These are phyloP conservation scores for Crocodylus rhombifer DNA, from an alignment of 2,797 vertebrate species.

Conservation along the genomic window DNA sequence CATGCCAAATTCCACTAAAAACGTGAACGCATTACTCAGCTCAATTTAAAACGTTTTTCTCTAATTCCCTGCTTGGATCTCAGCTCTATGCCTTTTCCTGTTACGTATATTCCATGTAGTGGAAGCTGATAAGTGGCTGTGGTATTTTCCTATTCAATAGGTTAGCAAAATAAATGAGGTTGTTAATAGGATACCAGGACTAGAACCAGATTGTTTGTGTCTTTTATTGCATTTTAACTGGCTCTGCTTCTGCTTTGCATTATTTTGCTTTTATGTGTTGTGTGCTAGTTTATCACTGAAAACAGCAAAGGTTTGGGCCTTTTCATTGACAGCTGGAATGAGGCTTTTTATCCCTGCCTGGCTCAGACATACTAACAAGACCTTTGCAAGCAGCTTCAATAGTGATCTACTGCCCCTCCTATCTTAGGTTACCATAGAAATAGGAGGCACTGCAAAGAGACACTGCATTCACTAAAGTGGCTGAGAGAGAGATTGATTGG, in stretches of 20 bases:
- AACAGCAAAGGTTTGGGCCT: neutral
- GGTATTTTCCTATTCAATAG: neutral
- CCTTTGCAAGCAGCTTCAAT: neutral
- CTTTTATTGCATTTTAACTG: neutral
- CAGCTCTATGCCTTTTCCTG: neutral
- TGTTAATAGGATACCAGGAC: neutral
- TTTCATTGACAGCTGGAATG: neutral
- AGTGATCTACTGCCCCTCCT: neutral
- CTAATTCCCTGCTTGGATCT: neutral
- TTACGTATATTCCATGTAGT: neutral
- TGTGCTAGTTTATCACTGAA: neutral
- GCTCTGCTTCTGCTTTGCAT: neutral
- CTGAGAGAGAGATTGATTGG: neutral
- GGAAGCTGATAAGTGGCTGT: neutral
- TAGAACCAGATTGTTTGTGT: neutral
- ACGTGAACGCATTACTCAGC: neutral
- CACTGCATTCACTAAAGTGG: neutral
- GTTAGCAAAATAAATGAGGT: neutral
- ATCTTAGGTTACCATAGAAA: neutral
- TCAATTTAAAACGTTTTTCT: neutral
- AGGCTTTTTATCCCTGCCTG: neutral
- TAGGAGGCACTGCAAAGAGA: neutral
- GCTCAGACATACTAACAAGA: neutral
- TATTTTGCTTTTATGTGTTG: neutral
- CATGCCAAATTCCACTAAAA: no score